Evolutionary conservation across 37 sponge, comb jelly and placozoan species (phyloP), one percentile per base, ranked within the genome.

Genomic region (Halichondria panicea): DNA sequence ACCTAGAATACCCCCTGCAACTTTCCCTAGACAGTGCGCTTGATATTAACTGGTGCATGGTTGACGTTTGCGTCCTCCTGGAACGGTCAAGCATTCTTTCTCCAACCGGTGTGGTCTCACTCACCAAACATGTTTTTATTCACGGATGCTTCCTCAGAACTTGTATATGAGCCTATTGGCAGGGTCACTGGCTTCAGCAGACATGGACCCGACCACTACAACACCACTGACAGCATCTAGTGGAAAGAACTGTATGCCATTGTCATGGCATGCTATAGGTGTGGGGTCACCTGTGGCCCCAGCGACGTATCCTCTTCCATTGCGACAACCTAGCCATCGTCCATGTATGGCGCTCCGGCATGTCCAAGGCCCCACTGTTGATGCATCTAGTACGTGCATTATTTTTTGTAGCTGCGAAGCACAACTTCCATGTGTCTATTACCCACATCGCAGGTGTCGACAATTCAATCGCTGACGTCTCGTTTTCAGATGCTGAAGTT

Each of bases 241-340:
- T 72, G 72, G 73, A 37, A 81, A 37, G 81, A 71, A 45, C 81
- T 80, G 41, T 71, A 58, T 62, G 72, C 81, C 37, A 71, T 80
- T 35, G 62, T 71, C 33, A 72, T 64, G 42, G 74, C 81, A 58
- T 28, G 72, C 63, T 19, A n/a, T 27, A 21, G 25, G n/a, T n/a
- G 13, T 82, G 83, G 83, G 74, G 75, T 22, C 48, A 63, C 43
- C 32, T 15, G 22, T 44, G 63, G 74, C 21, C 36, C 18, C 18
- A 53, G n/a, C 28, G 37, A 22, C 42, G 36, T 28, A 65, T 81
- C 34, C 27, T 38, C 46, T 74, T 81, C 66, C 28, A 73, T 56
- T 83, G 84, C 42, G 75, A 74, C 60, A 83, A 83, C 68, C 46
- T 38, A 50, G 59, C 77, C 13, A 68, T 83, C 56, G 76, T 75